These are phyloP conservation scores for Oligia latruncula DNA, from an alignment of 2,888 invertebrate genomes.

Conservation along the genomic window DNA sequence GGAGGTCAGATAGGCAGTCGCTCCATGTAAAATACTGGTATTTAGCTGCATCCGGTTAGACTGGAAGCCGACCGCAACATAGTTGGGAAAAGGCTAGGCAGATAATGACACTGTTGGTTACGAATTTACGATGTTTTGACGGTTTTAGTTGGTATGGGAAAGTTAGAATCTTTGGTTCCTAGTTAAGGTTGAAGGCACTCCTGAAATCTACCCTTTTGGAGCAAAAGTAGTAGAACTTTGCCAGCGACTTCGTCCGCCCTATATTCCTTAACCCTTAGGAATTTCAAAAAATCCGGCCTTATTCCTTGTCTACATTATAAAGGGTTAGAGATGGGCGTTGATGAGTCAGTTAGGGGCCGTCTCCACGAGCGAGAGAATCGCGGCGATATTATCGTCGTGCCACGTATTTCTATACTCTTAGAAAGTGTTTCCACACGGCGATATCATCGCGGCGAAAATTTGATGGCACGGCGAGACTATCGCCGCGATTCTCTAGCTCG, in stretches of 20 bases:
- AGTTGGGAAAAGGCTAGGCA: too few species aligned
- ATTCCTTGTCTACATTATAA: neutral
- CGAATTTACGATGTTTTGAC: neutral
- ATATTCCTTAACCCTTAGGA: neutral
- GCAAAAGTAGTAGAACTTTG: neutral
- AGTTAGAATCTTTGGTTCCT: neutral
- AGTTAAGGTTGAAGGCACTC: neutral
- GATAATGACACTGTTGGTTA: neutral
- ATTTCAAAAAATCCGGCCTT: neutral
- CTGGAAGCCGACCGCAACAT: too few species aligned
- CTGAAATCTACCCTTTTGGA: neutral
- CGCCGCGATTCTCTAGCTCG: too few species aligned
- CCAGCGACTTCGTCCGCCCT: neutral
- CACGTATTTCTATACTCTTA: too few species aligned
- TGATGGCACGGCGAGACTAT: too few species aligned
- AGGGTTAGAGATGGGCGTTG: neutral
- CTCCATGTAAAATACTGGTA: too few species aligned
- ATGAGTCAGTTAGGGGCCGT: neutral
- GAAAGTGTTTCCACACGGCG: too few species aligned
- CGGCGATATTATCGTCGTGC: too few species aligned
- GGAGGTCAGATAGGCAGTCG: too few species aligned
- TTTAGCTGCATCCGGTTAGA: too few species aligned
- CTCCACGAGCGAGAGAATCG: too few species aligned
- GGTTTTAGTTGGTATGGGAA: slow-evolving; percentile 3
- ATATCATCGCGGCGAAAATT: too few species aligned